Evolutionary conservation across 2,113 vertebrate genomes (phyloP).

Genomic region (Percopsis transmontana): DNA sequence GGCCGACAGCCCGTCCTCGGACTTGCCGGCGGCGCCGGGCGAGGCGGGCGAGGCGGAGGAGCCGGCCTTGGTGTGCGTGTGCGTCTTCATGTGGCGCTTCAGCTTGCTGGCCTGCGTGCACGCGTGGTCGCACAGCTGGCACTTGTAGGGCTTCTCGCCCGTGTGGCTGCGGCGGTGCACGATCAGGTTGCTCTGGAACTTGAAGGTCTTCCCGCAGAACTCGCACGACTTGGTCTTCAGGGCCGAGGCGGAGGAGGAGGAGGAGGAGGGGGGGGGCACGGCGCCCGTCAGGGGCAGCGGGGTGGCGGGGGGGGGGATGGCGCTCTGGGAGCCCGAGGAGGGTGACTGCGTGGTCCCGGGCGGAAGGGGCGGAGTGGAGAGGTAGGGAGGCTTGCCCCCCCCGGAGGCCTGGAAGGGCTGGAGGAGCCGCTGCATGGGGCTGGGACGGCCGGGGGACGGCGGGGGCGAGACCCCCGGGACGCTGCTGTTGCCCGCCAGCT

Average conservation of each 20-base stretch:
- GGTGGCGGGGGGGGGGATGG: conserved; percentile 72
- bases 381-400: conserved; percentile 92
- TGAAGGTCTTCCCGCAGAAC: conserved; percentile 99
- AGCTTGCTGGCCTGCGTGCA: conserved; percentile 99
- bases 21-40: conserved; percentile 86
- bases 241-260: conserved; percentile 80
- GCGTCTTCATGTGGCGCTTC: conserved; percentile 99
- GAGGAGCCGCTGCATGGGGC: conserved; percentile 99
- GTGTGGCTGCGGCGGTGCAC: conserved; percentile 99
- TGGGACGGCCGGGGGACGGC: conserved; percentile 94
- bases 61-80: conserved; percentile 82
- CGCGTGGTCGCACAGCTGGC: conserved; percentile 98
- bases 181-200: conserved; percentile 99
- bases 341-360: conserved; percentile 92
- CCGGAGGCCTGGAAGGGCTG: conserved; percentile 91
- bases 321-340: conserved; percentile 87
- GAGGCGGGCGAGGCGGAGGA: no score
- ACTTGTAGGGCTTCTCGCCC: conserved; percentile 99
- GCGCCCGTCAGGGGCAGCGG: conserved; percentile 59
- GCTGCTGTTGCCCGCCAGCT: conserved; percentile 95
- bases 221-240: conserved; percentile 98
- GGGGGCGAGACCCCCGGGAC: conserved; percentile 88
- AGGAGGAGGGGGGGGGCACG: conserved; percentile 74
- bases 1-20: conserved; percentile 93
- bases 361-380: conserved; percentile 94